Evolutionary conservation across 2,113 vertebrate species (phyloP), one percentile per base, ranked within the genome.

Genomic region (Panthera uncia): DNA sequence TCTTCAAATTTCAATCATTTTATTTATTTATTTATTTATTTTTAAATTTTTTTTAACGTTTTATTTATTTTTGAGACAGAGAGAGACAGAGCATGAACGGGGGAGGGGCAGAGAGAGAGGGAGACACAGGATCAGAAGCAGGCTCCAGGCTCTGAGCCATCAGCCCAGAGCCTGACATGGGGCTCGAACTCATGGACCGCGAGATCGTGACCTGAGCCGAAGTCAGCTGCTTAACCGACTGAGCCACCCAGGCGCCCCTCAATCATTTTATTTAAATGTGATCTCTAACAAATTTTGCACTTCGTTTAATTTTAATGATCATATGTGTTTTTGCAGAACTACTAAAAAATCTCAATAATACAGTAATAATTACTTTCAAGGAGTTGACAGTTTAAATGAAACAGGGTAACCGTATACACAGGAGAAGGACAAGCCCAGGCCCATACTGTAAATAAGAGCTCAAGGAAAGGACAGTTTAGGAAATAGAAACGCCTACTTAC

Each of bases 301-400:
- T 65, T 89, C 12, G 78, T 50, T 92, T 87, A 81, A 79, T 94
- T 96, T 94, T 73, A 94, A 45, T 66, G 57, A 48, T 91, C 29
- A 11, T 63, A 91, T 78, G 23, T 86, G 45, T 52, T 74, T 94
- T 91, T 73, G 21, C 21, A 71, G 89, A 66, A 90, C 69, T 84
- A 61, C 68, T 61, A 14, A 9, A 9, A 36, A 74, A 68, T 52
- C 7, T 74, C 16, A 84, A 27, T 55, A 52, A 90, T 52, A 21
- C 14, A 55, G 63, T 65, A 33, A 52, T 89, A 85, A 65, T 55
- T 45, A 79, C 65, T 65, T 91, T 74, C 61, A 80, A 86, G 23
- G 16, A 41, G 16, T 36, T 80, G 41, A 41, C 71, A 55, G 38
- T 66, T 55, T 73, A 45, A 5, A 33, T 31, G 52, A 79, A 68